Percentiles rank a stretch among this genome's conserved stretches.
phyloP scores from a whole-genome alignment of 1,140 invertebrate species.

The Drosophila ananassae region DNA sequence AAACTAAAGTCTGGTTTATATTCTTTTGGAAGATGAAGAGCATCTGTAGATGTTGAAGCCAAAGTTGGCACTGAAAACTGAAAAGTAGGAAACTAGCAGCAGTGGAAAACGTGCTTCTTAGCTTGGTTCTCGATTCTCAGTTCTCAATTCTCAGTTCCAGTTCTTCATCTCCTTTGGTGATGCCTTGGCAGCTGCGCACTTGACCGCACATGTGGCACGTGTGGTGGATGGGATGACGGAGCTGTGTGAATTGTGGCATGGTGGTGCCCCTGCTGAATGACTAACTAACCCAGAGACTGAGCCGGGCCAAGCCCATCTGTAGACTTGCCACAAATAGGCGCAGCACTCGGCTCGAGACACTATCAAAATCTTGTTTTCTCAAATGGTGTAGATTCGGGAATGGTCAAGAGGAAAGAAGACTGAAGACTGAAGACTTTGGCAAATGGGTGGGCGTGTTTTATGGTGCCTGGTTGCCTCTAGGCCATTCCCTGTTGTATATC shows the following conservation, averaged over 20 bases:
- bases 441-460: slow-evolving; percentile 35
- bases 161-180: slow-evolving; percentile 31
- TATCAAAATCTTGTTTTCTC: slow-evolving; percentile 47
- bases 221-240: slow-evolving; percentile 44
- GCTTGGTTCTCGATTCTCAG: slow-evolving; percentile 26
- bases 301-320: slow-evolving; percentile 38
- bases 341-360: slow-evolving; percentile 26
- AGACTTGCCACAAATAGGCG: slow-evolving; percentile 45
- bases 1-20: no score
- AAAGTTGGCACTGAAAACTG: slow-evolving; percentile 19
- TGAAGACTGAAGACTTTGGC: slow-evolving; percentile 15
- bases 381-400: slow-evolving; percentile 9
- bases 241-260: slow-evolving; percentile 42
- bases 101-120: slow-evolving; percentile 52
- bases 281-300: slow-evolving; percentile 39
- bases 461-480: slow-evolving; percentile 9
- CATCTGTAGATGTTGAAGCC: slow-evolving; percentile 31
- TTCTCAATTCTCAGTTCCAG: slow-evolving; percentile 29
- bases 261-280: slow-evolving; percentile 26
- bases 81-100: slow-evolving; percentile 44
- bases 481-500: slow-evolving; percentile 26
- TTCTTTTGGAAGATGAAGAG: background rate
- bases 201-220: slow-evolving; percentile 77
- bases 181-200: slow-evolving; percentile 64
- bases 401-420: slow-evolving; percentile 24